Conservation (phyloP, 2,888 invertebrate species). For the Baccha elongata region DNA sequence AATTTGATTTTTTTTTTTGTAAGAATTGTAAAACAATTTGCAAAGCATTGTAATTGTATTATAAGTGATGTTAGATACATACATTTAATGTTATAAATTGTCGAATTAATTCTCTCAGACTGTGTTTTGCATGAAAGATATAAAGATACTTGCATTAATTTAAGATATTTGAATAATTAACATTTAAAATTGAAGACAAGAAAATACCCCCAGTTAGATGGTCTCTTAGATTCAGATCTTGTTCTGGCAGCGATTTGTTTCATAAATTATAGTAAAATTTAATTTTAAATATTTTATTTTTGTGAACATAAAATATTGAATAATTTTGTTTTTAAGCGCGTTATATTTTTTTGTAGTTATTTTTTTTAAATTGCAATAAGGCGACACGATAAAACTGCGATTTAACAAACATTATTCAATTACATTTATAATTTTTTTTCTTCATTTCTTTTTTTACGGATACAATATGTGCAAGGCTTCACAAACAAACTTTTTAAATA, state of each 20-base stretch:
- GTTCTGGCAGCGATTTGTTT: conserved; percentile 57
- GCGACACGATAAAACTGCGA: conserved; percentile 53
- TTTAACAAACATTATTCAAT: conserved; percentile 44
- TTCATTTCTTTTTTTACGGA: conserved; percentile 41
- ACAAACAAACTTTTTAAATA: conserved; percentile 19
- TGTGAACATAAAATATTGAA: too few relatives aligned
- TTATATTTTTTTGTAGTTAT: neutral
- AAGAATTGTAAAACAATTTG: too few relatives aligned
- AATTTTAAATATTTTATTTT: too few relatives aligned
- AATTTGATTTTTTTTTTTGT: too few relatives aligned
- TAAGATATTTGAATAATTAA: too few relatives aligned
- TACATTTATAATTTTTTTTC: conserved; percentile 16
- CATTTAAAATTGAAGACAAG: too few relatives aligned
- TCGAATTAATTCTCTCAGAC: too few relatives aligned
- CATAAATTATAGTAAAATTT: neutral
- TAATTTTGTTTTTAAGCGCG: neutral
- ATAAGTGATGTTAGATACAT: too few relatives aligned
- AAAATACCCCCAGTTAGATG: conserved; percentile 43
- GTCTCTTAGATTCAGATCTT: conserved; percentile 51
- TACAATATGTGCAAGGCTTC: conserved; percentile 58
- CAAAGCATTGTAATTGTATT: too few relatives aligned
- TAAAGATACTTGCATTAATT: too few relatives aligned
- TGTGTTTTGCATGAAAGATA: too few relatives aligned
- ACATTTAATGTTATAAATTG: too few relatives aligned
- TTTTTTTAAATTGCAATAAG: conserved; percentile 58